phyloP scores from a whole-genome alignment of 2,888 invertebrate species.

The Polietes domitor region DNA sequence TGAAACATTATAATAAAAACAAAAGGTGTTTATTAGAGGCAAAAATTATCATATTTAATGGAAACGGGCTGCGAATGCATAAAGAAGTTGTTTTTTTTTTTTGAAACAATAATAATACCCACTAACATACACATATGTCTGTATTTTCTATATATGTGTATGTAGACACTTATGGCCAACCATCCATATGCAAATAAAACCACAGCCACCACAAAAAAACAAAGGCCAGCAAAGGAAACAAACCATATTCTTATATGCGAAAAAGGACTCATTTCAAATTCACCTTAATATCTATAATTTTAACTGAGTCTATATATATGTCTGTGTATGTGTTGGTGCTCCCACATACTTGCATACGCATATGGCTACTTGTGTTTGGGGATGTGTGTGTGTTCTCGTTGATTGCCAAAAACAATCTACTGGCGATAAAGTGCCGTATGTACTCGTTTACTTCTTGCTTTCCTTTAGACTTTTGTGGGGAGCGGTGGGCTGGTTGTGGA shows the following conservation, averaged over 20 bases:
- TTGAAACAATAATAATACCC: neutral
- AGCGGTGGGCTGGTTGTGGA: neutral
- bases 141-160: neutral
- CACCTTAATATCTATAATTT: constrained; percentile 55
- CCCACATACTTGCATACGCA: neutral
- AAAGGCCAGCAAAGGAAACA: neutral
- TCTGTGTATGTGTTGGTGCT: constrained; percentile 21
- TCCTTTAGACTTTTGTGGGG: neutral
- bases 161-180: constrained; percentile 35
- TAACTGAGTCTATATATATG: constrained; percentile 44
- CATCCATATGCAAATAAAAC: neutral
- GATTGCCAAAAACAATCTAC: neutral
- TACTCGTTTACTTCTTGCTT: neutral
- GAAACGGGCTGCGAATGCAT: constrained; percentile 21
- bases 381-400: neutral
- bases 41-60: constrained; percentile 62
- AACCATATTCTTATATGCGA: constrained; percentile 14
- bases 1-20: constrained; percentile 37
- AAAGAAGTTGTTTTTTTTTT: neutral
- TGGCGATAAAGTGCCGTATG: constrained; percentile 27
- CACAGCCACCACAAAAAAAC: neutral
- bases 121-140: neutral
- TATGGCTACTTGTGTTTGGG: neutral
- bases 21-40: constrained; percentile 58
- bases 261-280: constrained; percentile 51